Evolutionary conservation across 2,113 vertebrate species (phyloP).

Genomic region (Motacilla alba): DNA sequence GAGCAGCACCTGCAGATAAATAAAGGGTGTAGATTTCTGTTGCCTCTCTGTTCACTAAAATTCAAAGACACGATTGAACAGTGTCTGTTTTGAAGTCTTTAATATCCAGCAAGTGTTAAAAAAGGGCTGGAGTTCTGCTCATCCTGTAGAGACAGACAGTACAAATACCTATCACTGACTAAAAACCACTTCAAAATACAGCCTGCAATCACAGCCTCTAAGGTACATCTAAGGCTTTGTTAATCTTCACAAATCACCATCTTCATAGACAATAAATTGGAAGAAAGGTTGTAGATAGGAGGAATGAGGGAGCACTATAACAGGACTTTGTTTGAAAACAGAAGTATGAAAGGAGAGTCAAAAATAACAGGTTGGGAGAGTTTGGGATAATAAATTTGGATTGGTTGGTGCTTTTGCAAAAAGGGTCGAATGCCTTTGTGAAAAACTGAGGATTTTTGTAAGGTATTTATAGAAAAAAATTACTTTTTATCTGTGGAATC

Average conservation of each 20-base stretch:
- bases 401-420: background rate
- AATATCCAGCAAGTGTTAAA: background rate
- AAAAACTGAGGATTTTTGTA: background rate
- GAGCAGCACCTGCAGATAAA: background rate
- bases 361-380: background rate
- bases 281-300: background rate
- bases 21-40: background rate
- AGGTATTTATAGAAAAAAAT: background rate
- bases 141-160: background rate
- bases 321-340: background rate
- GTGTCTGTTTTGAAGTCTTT: background rate
- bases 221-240: background rate
- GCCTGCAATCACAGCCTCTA: background rate
- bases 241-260: background rate
- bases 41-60: background rate
- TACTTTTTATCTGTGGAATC: background rate
- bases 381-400: background rate
- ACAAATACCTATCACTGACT: background rate
- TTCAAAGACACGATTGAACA: background rate
- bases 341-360: background rate
- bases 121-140: background rate
- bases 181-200: background rate
- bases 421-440: rapidly evolving
- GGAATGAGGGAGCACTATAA: background rate
- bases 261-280: background rate